phyloP scores from a whole-genome alignment of 2,797 vertebrate genomes.

The Passerculus sandwichensis region DNA sequence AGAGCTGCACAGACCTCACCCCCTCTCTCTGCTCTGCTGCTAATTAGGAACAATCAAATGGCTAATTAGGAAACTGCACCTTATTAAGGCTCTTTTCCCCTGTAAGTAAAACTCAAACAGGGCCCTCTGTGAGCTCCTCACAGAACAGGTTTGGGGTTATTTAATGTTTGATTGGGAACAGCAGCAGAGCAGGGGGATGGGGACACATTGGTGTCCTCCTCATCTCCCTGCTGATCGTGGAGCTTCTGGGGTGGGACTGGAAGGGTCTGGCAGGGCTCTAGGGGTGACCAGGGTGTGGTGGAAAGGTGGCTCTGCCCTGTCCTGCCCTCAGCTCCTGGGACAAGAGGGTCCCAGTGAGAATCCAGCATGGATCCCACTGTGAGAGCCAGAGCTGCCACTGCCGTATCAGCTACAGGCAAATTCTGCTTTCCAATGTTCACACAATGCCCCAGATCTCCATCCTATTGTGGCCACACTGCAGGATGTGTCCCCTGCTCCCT shows the following conservation, averaged over 20 bases:
- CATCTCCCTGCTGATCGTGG: fast-evolving
- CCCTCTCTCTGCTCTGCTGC: neutral
- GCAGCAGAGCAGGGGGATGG: neutral
- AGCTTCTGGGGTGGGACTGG: neutral
- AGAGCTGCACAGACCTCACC: neutral
- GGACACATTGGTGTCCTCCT: fast-evolving
- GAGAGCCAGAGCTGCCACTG: neutral
- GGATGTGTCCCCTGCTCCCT: neutral
- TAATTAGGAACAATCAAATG: neutral
- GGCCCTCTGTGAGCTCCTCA: neutral
- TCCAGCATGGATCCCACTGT: fast-evolving
- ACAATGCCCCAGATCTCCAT: fast-evolving
- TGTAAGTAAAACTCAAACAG: neutral
- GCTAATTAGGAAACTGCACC: slow-evolving; percentile 11
- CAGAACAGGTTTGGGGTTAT: neutral
- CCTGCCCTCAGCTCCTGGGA: neutral
- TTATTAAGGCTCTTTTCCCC: neutral
- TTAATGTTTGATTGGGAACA: neutral
- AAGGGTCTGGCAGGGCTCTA: neutral
- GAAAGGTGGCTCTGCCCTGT: neutral
- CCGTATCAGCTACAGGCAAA: fast-evolving
- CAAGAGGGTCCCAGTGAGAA: neutral
- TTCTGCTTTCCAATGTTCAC: neutral
- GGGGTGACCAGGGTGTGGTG: neutral
- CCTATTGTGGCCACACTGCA: fast-evolving